A percentile compares a stretch with the other conserved stretches of the same genome.
phyloP scores from a whole-genome alignment of 2,797 vertebrate genomes.

The Centropyge bicolor region DNA sequence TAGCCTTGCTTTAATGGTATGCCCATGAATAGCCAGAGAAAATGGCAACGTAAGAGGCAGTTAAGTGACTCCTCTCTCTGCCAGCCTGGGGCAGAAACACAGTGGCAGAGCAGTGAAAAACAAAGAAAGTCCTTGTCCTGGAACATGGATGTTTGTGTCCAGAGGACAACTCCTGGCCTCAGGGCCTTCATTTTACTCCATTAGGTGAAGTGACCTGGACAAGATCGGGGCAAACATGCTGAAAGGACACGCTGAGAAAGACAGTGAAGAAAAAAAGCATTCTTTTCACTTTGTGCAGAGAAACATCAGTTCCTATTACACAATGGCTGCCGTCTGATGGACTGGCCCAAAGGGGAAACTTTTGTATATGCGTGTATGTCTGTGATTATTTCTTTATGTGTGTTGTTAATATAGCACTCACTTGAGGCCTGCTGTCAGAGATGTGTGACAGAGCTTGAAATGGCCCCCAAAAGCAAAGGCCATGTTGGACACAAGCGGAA shows the following conservation, averaged over 20 bases:
- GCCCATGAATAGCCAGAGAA: conserved; percentile 74
- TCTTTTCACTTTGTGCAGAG: conserved; percentile 38
- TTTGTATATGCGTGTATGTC: conserved; percentile 44
- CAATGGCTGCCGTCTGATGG: conserved; percentile 55
- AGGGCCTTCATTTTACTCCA: conserved; percentile 63
- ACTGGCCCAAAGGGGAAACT: conserved; percentile 33
- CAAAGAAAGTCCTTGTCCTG: conserved; percentile 55
- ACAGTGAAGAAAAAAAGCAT: conserved; percentile 55
- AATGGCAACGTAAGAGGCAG: conserved; percentile 76
- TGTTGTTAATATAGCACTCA: conserved; percentile 36
- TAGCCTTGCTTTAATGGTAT: conserved; percentile 72
- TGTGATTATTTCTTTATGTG: conserved; percentile 29
- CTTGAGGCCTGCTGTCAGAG: conserved; percentile 41
- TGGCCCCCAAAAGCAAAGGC: conserved; percentile 43
- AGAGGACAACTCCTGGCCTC: conserved; percentile 56
- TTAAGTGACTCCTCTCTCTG: conserved; percentile 74
- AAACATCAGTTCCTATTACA: conserved; percentile 30
- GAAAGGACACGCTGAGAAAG: conserved; percentile 70
- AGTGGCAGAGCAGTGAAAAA: conserved; percentile 42
- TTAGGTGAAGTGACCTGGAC: conserved; percentile 81
- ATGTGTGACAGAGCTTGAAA: conserved; percentile 55
- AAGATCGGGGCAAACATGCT: conserved; percentile 72
- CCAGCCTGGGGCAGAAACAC: conserved; percentile 56
- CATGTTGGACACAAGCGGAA: conserved; percentile 60
- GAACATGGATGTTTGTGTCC: conserved; percentile 64